Conservation (phyloP, 2,888 invertebrate genomes). For the Onthophagus sagittarius region DNA sequence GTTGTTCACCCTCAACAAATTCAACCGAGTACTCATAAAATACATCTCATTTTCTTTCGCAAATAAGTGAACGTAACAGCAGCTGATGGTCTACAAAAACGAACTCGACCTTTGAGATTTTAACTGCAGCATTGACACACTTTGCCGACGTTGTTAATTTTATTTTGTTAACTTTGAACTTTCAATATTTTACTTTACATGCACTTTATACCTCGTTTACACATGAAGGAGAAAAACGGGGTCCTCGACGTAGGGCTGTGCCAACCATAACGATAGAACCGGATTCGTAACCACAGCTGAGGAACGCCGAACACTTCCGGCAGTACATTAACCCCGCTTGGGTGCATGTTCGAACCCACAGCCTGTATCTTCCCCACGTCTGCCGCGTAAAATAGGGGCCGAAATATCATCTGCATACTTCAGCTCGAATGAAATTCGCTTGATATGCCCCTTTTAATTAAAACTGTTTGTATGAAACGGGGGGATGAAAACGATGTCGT, state of each 20-base stretch:
- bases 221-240: not conserved
- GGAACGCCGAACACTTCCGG: slow-evolving; percentile 31
- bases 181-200: too few relatives aligned
- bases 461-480: not conserved
- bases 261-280: not conserved
- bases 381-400: slow-evolving; percentile 6
- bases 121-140: not conserved
- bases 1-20: not conserved
- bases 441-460: not conserved
- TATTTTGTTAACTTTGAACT: too few relatives aligned
- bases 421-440: not conserved
- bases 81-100: not conserved
- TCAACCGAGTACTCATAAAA: not conserved
- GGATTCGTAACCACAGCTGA: slow-evolving; percentile 27
- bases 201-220: not conserved
- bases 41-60: not conserved
- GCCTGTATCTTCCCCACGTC: not conserved
- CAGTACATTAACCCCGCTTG: slow-evolving; percentile 29
- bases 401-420: not conserved
- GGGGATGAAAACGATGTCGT: not conserved
- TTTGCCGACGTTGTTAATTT: not conserved
- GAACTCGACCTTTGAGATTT: not conserved
- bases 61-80: not conserved
- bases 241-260: too few relatives aligned
- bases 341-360: not conserved